Percentiles rank a stretch among this genome's conserved stretches.
Conservation (phyloP, 2,797 vertebrate species). For the Syncerus caffer region DNA sequence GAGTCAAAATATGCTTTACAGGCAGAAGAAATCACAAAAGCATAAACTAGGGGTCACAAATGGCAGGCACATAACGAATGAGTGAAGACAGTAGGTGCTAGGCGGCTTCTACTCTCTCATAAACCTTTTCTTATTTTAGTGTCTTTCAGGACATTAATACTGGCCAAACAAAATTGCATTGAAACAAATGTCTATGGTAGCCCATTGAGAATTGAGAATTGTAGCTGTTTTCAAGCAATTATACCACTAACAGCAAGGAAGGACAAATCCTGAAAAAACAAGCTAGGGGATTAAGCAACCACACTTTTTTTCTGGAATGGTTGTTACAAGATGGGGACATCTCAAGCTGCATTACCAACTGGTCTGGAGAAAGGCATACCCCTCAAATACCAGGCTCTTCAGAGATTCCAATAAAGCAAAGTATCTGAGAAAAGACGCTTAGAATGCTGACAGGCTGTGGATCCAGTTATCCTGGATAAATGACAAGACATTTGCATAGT, state of each 20-base stretch:
- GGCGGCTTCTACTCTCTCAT: not conserved
- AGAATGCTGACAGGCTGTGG: not conserved
- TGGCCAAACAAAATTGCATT: not conserved
- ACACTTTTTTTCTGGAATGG: not conserved
- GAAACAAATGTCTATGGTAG: not conserved
- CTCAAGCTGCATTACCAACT: not conserved
- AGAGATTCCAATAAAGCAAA: not conserved
- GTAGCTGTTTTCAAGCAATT: not conserved
- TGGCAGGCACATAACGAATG: not conserved
- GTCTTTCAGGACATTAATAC: not conserved
- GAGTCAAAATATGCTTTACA: not conserved
- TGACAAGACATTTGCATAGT: not conserved
- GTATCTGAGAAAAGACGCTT: not conserved
- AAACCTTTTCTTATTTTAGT: not conserved
- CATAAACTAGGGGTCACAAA: not conserved
- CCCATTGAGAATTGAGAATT: not conserved
- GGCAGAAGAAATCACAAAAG: not conserved
- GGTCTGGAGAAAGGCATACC: not conserved
- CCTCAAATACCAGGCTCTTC: not conserved
- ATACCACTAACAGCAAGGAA: not conserved
- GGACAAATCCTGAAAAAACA: not conserved
- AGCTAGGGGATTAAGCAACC: not conserved
- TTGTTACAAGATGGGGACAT: too few relatives aligned
- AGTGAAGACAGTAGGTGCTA: not conserved
- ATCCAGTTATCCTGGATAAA: not conserved